Conservation (phyloP, 2,797 vertebrate genomes). For the Micropoecilia bifurca region DNA sequence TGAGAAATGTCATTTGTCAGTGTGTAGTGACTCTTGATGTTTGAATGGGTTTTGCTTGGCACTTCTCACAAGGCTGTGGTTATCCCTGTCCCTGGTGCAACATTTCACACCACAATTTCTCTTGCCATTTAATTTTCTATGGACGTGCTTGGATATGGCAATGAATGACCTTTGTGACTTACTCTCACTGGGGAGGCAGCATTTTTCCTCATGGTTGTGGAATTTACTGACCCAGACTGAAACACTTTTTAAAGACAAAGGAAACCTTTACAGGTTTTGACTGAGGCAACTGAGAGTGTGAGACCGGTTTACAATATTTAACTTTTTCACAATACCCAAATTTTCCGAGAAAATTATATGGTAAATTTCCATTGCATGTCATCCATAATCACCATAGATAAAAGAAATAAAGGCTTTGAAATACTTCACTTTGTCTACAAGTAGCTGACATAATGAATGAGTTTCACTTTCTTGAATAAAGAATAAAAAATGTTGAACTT, state of each 20-base stretch:
- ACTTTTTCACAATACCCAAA: not conserved
- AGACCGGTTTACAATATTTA: not conserved
- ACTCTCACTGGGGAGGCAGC: not conserved
- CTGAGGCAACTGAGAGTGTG: not conserved
- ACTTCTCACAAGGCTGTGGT: not conserved
- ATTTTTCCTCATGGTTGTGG: not conserved
- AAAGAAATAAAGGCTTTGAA: too few relatives aligned
- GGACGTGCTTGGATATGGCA: not conserved
- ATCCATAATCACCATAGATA: too few relatives aligned
- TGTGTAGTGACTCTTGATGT: not conserved
- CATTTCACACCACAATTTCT: not conserved
- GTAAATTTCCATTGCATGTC: too few relatives aligned
- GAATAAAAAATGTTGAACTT: not conserved
- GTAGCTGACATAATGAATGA: not conserved
- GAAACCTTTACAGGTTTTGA: not conserved
- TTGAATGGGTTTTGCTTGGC: not conserved
- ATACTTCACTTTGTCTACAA: too few relatives aligned
- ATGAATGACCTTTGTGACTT: not conserved
- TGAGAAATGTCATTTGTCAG: not conserved
- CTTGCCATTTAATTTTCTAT: not conserved
- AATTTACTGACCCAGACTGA: not conserved
- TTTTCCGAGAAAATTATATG: not conserved
- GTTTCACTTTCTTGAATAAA: not conserved
- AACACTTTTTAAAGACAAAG: not conserved
- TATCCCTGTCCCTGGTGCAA: not conserved